A percentile compares a stretch with the other conserved stretches of the same genome.
These are phyloP conservation scores for Rhynchotus rufescens DNA, from an alignment of 2,797 vertebrate species.

Conservation along the genomic window DNA sequence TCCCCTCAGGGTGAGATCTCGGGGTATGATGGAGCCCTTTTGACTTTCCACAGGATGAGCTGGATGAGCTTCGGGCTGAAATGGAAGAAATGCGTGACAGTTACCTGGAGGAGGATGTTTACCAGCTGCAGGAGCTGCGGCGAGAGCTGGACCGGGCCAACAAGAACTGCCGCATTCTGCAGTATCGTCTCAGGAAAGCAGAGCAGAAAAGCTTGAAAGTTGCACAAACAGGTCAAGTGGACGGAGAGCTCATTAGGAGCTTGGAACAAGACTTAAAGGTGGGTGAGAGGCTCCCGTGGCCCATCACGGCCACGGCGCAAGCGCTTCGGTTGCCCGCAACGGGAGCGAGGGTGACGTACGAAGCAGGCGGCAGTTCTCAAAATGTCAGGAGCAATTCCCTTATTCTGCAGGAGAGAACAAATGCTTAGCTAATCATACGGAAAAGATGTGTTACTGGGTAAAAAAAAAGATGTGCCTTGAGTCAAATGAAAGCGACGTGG, in stretches of 20 bases:
- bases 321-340: not conserved
- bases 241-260: constrained; percentile 93
- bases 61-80: constrained; percentile 97
- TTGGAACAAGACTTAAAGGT: constrained; percentile 99
- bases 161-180: constrained; percentile 98
- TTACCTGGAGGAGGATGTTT: constrained; percentile 98
- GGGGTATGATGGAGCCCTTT: constrained; percentile 28
- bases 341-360: not conserved
- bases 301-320: not conserved
- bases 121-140: constrained; percentile 97
- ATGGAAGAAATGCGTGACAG: constrained; percentile 99
- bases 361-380: constrained; percentile 20
- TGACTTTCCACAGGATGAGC: constrained; percentile 88
- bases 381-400: not conserved
- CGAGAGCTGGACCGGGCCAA: constrained; percentile 96
- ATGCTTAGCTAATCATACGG: not conserved
- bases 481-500: constrained; percentile 9
- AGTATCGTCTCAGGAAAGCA: constrained; percentile 96
- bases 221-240: constrained; percentile 96
- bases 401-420: not conserved
- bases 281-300: not conserved
- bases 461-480: not conserved
- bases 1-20: not conserved
- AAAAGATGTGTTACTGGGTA: constrained; percentile 6
- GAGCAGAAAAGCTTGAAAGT: constrained; percentile 97